Evolutionary conservation across 2,797 vertebrate species (phyloP).

Genomic region (Delichon dasypus): DNA sequence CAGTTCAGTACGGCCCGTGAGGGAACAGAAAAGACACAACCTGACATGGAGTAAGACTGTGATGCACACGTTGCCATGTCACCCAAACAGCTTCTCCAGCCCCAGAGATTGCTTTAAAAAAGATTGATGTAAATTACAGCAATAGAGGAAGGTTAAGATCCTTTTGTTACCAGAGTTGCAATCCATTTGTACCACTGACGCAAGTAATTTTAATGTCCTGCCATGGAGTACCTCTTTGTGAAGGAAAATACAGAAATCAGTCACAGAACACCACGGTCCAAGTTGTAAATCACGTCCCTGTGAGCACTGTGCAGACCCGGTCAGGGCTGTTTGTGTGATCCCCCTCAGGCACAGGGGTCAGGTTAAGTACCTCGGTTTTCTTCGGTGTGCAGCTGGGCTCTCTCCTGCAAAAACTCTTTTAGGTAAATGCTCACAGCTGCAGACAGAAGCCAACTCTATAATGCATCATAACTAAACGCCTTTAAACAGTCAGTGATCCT

Average conservation of each 20-base stretch:
- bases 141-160: neutral
- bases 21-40: neutral
- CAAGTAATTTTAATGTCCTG: neutral
- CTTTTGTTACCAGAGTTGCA: neutral
- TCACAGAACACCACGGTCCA: neutral
- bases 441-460: neutral
- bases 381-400: neutral
- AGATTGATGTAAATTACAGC: neutral
- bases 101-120: neutral
- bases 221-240: neutral
- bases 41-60: neutral
- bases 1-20: neutral
- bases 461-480: neutral
- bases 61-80: neutral
- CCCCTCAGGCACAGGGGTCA: neutral
- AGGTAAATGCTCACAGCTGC: neutral
- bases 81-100: neutral
- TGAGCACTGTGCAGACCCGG: neutral
- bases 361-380: neutral
- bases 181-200: neutral
- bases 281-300: neutral
- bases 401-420: neutral
- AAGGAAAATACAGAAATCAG: neutral
- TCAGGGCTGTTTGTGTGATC: neutral
- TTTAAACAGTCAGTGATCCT: neutral